Conservation (phyloP, 2,113 vertebrate species). For the Cyrtonyx montezumae region DNA sequence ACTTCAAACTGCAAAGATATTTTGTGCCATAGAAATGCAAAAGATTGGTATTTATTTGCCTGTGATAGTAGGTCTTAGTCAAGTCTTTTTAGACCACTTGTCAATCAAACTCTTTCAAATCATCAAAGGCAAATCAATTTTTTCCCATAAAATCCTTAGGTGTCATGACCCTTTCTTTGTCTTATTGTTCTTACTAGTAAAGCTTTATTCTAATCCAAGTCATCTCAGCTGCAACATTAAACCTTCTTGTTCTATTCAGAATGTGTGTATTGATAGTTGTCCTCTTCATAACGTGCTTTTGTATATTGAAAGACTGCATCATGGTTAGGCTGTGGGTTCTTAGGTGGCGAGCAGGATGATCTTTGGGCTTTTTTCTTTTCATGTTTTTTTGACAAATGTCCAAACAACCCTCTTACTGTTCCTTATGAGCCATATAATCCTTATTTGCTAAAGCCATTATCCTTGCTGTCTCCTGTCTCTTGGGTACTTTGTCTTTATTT, state of each 20-base stretch:
- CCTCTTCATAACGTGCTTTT: not conserved
- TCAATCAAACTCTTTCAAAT: not conserved
- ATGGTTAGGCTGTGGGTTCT: not conserved
- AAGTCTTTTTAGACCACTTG: not conserved
- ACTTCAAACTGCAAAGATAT: not conserved
- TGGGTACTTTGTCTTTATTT: not conserved
- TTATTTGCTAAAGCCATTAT: not conserved
- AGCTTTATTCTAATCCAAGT: not conserved
- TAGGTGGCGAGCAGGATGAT: not conserved
- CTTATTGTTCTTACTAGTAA: not conserved
- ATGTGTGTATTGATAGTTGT: not conserved
- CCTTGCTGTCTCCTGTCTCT: not conserved
- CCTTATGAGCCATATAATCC: not conserved
- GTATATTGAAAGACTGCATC: not conserved
- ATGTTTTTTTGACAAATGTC: not conserved
- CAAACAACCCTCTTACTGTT: not conserved
- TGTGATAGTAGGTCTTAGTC: not conserved
- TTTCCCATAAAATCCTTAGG: not conserved
- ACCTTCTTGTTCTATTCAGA: not conserved
- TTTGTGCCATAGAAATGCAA: not conserved
- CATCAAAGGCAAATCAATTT: fast-evolving
- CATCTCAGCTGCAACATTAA: not conserved
- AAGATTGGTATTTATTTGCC: not conserved
- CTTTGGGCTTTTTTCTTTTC: not conserved
- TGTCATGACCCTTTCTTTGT: not conserved